Evolutionary conservation across 1,140 invertebrate genomes (phyloP), one percentile per base, ranked within the genome.

Genomic region (Meteorus sp.): DNA sequence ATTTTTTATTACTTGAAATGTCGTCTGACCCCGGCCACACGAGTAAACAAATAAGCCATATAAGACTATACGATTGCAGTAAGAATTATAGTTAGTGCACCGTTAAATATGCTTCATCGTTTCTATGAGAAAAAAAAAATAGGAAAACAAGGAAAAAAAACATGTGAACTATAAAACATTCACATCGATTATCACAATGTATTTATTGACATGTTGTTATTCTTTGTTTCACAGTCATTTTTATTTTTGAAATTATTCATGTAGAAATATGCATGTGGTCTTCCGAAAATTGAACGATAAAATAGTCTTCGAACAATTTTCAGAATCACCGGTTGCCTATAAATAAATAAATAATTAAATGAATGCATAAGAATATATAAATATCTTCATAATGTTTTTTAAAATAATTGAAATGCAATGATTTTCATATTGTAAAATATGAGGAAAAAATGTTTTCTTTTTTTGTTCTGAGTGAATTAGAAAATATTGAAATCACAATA

Each of bases 1-100:
- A 70, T 72, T 71, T 74, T 74, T 73, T 72, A 72, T 68, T 69
- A 73, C 71, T 73, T 63, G 62, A 63, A 61, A 44, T 62, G 39
- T 37, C 57, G 64, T 72, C 71, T 74, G 68, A 74, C 67, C 71
- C 64, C 65, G 47, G 69, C 68, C 69, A 72, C 63, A 52, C 29
- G 23, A 64, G 61, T 65, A 65, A 62, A 45, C 23, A 39, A 63
- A 65, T 19, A 17, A 15, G 50, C 54, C 35, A 39, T 19, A 15
- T 66, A 72, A 66, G 58, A 51, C 25, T 63, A 69, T 55, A 51
- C 56, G 57, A 45, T 17, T 15, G 47, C 44, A 31, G 11, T 62
- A 56, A 50, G 44, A 65, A 68, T 59, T 57, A 52, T 65, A 70
- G 66, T 61, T 70, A 72, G 63, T 56, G 58, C 62, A 66, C 59